Conservation (phyloP, 2,797 vertebrate genomes). For the Mus caroli region DNA sequence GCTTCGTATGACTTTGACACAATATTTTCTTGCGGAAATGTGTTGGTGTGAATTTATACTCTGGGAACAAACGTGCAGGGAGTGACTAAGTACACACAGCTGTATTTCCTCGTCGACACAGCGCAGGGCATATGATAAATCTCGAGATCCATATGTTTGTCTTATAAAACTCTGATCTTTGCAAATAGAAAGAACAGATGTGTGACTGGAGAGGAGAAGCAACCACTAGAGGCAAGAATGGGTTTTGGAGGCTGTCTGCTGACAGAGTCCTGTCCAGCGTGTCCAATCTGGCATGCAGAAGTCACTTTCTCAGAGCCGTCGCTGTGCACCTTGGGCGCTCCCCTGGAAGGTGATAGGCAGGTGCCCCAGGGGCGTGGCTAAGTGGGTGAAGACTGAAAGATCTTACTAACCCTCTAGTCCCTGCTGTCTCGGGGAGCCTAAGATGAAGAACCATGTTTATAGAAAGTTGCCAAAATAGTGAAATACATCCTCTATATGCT, state of each 20-base stretch:
- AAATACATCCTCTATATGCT: neutral
- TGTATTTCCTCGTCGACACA: neutral
- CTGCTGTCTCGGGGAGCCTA: rapidly evolving
- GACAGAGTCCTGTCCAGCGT: rapidly evolving
- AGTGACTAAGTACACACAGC: neutral
- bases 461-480: neutral
- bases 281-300: rapidly evolving
- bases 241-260: rapidly evolving
- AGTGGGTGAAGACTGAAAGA: neutral
- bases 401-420: rapidly evolving
- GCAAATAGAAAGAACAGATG: neutral
- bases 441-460: neutral
- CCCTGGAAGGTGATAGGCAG: rapidly evolving
- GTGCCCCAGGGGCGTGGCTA: rapidly evolving
- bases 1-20: conserved; percentile 67
- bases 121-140: neutral
- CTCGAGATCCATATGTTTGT: conserved; percentile 34
- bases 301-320: neutral
- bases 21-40: conserved; percentile 45
- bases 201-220: neutral
- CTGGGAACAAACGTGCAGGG: neutral
- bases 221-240: neutral
- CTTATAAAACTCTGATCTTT: conserved; percentile 33
- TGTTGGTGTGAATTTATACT: conserved; percentile 55
- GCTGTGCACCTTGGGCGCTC: rapidly evolving